Evolutionary conservation across 2,113 vertebrate genomes (phyloP).

Genomic region (Gavia stellata): DNA sequence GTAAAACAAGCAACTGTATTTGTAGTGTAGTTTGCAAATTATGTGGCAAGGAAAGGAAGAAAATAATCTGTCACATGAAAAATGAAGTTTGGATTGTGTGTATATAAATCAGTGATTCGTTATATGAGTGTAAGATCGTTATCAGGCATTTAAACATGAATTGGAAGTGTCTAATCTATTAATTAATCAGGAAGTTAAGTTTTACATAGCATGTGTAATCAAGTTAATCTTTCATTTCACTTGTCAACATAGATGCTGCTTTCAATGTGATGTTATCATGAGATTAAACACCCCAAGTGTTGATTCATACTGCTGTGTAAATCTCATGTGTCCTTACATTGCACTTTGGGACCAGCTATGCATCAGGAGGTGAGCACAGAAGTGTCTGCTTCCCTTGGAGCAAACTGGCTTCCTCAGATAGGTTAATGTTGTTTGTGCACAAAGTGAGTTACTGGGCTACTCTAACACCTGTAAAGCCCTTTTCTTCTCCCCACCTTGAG

Average conservation of each 20-base stretch:
- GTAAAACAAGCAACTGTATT: not conserved
- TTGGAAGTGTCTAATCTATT: constrained; percentile 34
- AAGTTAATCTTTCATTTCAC: constrained; percentile 36
- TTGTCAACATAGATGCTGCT: not conserved
- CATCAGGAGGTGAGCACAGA: not conserved
- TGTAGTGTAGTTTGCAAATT: constrained; percentile 47
- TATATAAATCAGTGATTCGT: constrained; percentile 26
- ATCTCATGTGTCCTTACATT: not conserved
- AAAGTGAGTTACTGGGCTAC: not conserved
- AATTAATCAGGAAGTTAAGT: constrained; percentile 40
- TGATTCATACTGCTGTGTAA: not conserved
- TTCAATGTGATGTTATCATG: not conserved
- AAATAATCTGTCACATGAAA: constrained; percentile 50
- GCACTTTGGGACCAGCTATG: not conserved
- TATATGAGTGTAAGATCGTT: not conserved
- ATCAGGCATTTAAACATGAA: constrained; percentile 29
- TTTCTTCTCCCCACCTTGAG: not conserved
- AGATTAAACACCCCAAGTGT: not conserved
- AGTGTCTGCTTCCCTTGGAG: not conserved
- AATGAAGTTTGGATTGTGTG: constrained; percentile 20
- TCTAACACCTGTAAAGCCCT: not conserved
- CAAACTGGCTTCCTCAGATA: accelerated
- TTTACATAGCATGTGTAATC: constrained; percentile 24
- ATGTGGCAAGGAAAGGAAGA: constrained; percentile 28
- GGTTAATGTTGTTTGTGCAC: not conserved